Base-by-base conservation (phyloP, 2,797 vertebrate genomes). In the Sebastes vulpes region DNA sequence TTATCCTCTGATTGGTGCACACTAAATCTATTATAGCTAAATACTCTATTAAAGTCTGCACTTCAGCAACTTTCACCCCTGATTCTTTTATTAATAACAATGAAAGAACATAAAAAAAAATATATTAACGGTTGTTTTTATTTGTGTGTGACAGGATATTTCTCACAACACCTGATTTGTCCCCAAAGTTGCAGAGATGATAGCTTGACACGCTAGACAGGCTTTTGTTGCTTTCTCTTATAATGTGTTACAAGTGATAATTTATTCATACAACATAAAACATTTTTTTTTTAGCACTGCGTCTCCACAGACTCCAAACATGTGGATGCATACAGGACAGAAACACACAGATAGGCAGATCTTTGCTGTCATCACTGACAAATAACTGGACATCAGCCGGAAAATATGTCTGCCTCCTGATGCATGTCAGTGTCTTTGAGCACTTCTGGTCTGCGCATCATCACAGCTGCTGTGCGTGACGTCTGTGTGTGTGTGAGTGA, bases 361-460 rank as follows among this genome's bases (percentile, higher is more conserved):
- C 75, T 57, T 21, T 16, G 75, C 82, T 84, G 85, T 82, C 81
- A 75, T 75, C 59, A 16, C 29, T 70, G 76, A 89, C 83, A 88
- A 83, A 78, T 72, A 77, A 83, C 85, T 74, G 82, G 86, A 90
- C 81, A 86, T 89, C 84, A 90, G 77, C 72, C 35, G 60, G 81
- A 77, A 89, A 88, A 84, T 77, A 75, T 74, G 85, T 81, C 82
- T 65, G 75, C 70, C 75, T 76, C 80, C 73, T 53, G 72, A 76
- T 81, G 79, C 74, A 77, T 74, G 77, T 87, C 77, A 76, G 64
- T 65, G 79, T 81, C 83, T 85, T 68, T 52, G 46, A 88, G 81
- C 77, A 59, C 79, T 75, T 85, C 81, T 88, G 85, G 59, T 87
- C 82, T 81, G 76, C 82, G 65, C 79, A 74, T 86, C 86, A 72